These are phyloP conservation scores for Manis javanica DNA, from an alignment of 2,797 vertebrate species.

Conservation along the genomic window DNA sequence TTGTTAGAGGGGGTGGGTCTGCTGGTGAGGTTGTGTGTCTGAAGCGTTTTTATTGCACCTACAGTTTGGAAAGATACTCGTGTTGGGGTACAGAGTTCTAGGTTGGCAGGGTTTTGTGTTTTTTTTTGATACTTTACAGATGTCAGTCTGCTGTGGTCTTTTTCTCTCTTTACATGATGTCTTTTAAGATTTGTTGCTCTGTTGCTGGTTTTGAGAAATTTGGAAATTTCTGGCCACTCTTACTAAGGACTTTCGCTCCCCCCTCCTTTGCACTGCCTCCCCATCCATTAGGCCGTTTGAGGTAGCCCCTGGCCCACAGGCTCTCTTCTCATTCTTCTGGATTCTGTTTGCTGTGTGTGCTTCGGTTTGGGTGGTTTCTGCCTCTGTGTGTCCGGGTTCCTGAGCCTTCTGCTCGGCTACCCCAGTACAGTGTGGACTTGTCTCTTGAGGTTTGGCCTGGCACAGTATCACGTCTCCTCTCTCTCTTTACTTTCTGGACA, in stretches of 20 bases:
- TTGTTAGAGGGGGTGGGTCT: not conserved
- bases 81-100: not conserved
- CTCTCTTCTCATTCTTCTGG: not conserved
- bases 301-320: fast-evolving
- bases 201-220: not conserved
- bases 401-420: fast-evolving
- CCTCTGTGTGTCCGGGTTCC: fast-evolving
- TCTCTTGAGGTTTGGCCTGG: not conserved
- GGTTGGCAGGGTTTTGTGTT: not conserved
- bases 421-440: fast-evolving
- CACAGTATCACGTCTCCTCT: fast-evolving
- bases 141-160: no score
- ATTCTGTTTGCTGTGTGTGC: not conserved
- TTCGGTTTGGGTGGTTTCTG: fast-evolving
- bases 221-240: not conserved
- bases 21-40: not conserved
- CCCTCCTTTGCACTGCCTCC: no score
- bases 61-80: not conserved
- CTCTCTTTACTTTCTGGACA: fast-evolving
- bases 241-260: not conserved
- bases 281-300: fast-evolving
- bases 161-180: no score
- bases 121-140: not conserved
- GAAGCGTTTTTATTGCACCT: not conserved
- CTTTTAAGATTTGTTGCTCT: not conserved